Conservation (phyloP, 2,888 invertebrate genomes). For the Clostera curtula region DNA sequence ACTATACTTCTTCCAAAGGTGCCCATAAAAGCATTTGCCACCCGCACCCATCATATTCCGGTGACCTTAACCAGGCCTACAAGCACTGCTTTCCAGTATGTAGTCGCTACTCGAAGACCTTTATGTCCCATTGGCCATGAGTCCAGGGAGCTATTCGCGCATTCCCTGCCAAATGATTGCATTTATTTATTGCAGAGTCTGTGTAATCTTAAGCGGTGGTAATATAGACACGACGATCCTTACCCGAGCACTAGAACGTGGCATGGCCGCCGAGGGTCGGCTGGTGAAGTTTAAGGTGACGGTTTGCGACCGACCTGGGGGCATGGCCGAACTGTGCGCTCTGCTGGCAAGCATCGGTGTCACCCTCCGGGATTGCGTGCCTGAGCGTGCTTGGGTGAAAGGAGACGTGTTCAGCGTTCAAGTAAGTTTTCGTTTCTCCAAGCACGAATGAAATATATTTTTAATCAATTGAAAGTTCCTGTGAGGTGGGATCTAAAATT, state of each 20-base stretch:
- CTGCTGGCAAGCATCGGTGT: conserved; percentile 85
- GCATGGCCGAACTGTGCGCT: conserved; percentile 87
- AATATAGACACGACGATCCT: conserved; percentile 94
- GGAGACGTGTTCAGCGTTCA: conserved; percentile 83
- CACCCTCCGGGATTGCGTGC: conserved; percentile 93
- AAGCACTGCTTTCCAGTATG: too few relatives aligned
- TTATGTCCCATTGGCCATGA: too few relatives aligned
- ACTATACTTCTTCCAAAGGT: too few relatives aligned
- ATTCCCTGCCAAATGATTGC: background rate
- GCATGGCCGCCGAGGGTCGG: conserved; percentile 91
- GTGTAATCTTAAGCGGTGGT: conserved; percentile 86
- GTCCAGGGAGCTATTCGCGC: too few relatives aligned
- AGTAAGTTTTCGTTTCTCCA: conserved; percentile 23
- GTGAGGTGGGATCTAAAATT: too few relatives aligned
- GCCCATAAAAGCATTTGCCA: too few relatives aligned
- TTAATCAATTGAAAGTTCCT: too few relatives aligned
- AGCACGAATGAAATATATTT: too few relatives aligned
- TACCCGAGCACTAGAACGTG: conserved; percentile 89
- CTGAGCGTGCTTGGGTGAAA: conserved; percentile 95
- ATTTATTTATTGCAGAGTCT: conserved; percentile 78
- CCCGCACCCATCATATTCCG: too few relatives aligned
- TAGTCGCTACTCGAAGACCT: too few relatives aligned
- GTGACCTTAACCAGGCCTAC: too few relatives aligned
- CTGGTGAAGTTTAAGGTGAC: conserved; percentile 76
- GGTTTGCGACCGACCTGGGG: conserved; percentile 89